Base-by-base conservation (phyloP, 2,888 invertebrate genomes). In the Diploptera punctata region DNA sequence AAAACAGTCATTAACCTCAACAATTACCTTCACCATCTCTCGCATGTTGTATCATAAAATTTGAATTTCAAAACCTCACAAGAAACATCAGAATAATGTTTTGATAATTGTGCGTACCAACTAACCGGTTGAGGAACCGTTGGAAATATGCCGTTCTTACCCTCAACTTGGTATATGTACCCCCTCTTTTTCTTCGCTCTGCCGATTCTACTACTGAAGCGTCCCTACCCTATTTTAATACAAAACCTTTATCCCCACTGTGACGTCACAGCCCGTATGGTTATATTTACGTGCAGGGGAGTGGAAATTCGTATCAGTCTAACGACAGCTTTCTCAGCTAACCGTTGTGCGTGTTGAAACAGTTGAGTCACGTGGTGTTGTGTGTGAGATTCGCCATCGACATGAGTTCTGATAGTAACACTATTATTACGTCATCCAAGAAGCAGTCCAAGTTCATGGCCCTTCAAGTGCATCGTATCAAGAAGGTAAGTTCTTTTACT, bases 391-490 rank as follows among this genome's bases (percentile, higher is more conserved):
- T 18, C 47, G 18, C 52, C 33, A 52, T 9, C 69, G 29, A 57
- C 60, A 70, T 70, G 70, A 43, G 61, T 31, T 31, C 49, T n/a
- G 68, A 54, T 31, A 67, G 9, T 31, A 67, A 7, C 54, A 68
- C 21, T 18, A 21, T 24, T 1, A 3, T 26, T 9, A 21, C 31
- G n/a, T 13, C 44, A 13, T 29, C 13, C 5, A 57, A 57, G 43
- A 65, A 70, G 16, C n/a, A 33, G 3, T 29, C 26, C 16, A 47
- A 24, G 9, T 33, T 52, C 65, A 21, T 70, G 61, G 5, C 61
- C 24, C 29, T 29, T 43, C 77, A 77, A 69, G 73, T 78, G 62
- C 79, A 77, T 75, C 78, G 77, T 69, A 73, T 79, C 52, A 79
- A 77, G 73, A 77, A 79, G 78, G 79, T 79, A 74, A 21, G 33